Evolutionary conservation across 2,113 vertebrate genomes (phyloP).

Genomic region (Telmatochromis sp.): DNA sequence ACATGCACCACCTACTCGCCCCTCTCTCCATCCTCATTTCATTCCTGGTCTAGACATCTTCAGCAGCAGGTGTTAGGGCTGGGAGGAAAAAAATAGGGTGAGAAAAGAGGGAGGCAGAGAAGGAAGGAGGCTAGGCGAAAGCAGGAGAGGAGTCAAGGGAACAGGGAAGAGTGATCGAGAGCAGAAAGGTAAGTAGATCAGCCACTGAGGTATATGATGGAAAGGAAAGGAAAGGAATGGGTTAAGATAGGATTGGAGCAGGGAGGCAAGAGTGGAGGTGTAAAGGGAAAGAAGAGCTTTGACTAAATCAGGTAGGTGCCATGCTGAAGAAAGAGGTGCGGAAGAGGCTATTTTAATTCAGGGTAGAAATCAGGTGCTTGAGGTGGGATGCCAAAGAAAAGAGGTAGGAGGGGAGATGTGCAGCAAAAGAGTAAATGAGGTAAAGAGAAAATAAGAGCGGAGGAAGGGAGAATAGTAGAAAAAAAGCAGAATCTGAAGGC

Average conservation of each 20-base stretch:
- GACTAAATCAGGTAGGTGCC: conserved; percentile 30
- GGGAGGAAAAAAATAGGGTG: conserved; percentile 39
- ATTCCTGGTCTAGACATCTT: conserved; percentile 54
- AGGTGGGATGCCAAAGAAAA: neutral
- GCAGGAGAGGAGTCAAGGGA: conserved; percentile 45
- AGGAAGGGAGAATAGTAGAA: neutral
- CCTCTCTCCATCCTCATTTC: conserved; percentile 11
- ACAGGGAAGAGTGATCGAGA: conserved; percentile 30
- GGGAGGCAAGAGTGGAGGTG: neutral
- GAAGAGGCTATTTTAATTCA: conserved; percentile 42
- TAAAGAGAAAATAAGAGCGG: neutral
- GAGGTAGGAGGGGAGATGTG: neutral
- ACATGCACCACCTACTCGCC: neutral
- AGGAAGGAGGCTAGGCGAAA: conserved; percentile 10
- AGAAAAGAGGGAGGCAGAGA: conserved; percentile 14
- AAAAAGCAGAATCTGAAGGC: neutral
- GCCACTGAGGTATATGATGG: conserved; percentile 43
- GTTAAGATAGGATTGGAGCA: conserved; percentile 24
- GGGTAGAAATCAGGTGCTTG: conserved; percentile 12
- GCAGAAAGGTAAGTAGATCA: conserved; percentile 61
- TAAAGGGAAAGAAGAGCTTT: neutral
- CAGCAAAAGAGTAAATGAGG: neutral
- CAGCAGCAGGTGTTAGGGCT: conserved; percentile 39
- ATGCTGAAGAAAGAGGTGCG: neutral
- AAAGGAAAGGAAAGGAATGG: neutral